These are phyloP conservation scores for Cheilosia urbana DNA, from an alignment of 2,888 invertebrate species.

Conservation along the genomic window DNA sequence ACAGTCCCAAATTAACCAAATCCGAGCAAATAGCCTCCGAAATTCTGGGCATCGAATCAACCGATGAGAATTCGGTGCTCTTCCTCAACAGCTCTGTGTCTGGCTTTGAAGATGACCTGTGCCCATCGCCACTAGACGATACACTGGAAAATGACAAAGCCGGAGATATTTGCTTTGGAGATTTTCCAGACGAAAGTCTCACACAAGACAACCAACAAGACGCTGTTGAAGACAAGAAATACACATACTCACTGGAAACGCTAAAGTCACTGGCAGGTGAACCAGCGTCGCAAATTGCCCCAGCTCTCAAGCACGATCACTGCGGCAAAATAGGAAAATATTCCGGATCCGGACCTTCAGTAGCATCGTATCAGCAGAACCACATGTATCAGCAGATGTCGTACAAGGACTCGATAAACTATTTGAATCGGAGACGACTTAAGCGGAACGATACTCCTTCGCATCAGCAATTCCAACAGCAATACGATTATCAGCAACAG, in stretches of 20 bases:
- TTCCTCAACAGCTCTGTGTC: slow-evolving; percentile 81
- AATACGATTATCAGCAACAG: slow-evolving; percentile 29
- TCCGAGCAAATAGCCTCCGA: slow-evolving; percentile 52
- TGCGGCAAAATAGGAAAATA: slow-evolving; percentile 57
- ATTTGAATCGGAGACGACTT: slow-evolving; percentile 78
- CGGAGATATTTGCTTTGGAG: slow-evolving; percentile 78
- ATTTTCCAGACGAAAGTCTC: slow-evolving; percentile 77
- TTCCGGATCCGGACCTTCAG: neutral
- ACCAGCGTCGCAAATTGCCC: slow-evolving; percentile 45
- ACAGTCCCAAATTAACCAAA: slow-evolving; percentile 43
- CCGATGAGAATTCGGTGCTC: slow-evolving; percentile 78
- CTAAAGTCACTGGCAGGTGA: slow-evolving; percentile 78
- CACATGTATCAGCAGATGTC: slow-evolving; percentile 80
- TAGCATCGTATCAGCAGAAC: slow-evolving; percentile 34
- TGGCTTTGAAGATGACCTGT: slow-evolving; percentile 79
- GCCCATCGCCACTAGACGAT: slow-evolving; percentile 7
- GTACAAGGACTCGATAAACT: slow-evolving; percentile 80
- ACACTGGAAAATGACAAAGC: slow-evolving; percentile 30
- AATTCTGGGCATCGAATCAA: slow-evolving; percentile 50
- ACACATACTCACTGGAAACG: slow-evolving; percentile 79
- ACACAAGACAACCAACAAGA: slow-evolving; percentile 72
- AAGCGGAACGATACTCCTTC: slow-evolving; percentile 71
- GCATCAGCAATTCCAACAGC: slow-evolving; percentile 77
- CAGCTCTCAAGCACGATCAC: slow-evolving; percentile 31
- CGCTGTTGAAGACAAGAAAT: slow-evolving; percentile 39